Conservation (phyloP, 1,140 invertebrate species). For the Pseudomyrmex sp. region DNA sequence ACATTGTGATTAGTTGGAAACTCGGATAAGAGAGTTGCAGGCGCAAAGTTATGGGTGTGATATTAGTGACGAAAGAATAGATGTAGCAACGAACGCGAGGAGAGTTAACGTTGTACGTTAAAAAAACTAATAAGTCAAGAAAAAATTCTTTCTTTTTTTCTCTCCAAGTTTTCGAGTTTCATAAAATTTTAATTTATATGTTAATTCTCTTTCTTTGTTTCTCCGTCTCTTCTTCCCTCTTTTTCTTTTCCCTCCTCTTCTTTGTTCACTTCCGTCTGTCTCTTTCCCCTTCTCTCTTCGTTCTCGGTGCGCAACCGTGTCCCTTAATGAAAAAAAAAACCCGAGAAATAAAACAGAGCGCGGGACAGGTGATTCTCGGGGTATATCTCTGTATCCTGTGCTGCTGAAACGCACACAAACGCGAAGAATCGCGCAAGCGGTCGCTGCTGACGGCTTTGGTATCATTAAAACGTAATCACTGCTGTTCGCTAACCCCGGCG, state of each 20-base stretch:
- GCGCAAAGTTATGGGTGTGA: background rate
- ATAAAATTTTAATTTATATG: no score
- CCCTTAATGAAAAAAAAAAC: no score
- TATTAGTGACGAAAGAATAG: background rate
- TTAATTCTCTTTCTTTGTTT: no score
- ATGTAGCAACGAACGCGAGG: background rate
- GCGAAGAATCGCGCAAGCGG: slow-evolving; percentile 70
- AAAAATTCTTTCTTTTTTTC: no score
- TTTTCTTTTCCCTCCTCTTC: no score
- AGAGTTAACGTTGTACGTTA: background rate
- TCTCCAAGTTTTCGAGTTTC: no score
- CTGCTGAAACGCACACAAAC: slow-evolving; percentile 66
- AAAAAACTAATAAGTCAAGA: no score
- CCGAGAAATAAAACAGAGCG: slow-evolving; percentile 19
- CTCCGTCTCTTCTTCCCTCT: no score
- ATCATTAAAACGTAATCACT: slow-evolving; percentile 84
- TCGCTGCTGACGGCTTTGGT: slow-evolving; percentile 67
- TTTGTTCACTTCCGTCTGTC: no score
- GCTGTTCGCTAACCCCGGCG: slow-evolving; percentile 78
- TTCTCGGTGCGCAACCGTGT: no score
- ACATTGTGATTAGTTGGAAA: background rate
- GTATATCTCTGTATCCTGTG: slow-evolving; percentile 26
- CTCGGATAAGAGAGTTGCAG: background rate
- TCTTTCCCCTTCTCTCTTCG: no score
- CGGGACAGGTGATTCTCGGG: slow-evolving; percentile 63